These are phyloP conservation scores for Poicephalus gulielmi DNA, from an alignment of 2,113 vertebrate species.

Conservation along the genomic window DNA sequence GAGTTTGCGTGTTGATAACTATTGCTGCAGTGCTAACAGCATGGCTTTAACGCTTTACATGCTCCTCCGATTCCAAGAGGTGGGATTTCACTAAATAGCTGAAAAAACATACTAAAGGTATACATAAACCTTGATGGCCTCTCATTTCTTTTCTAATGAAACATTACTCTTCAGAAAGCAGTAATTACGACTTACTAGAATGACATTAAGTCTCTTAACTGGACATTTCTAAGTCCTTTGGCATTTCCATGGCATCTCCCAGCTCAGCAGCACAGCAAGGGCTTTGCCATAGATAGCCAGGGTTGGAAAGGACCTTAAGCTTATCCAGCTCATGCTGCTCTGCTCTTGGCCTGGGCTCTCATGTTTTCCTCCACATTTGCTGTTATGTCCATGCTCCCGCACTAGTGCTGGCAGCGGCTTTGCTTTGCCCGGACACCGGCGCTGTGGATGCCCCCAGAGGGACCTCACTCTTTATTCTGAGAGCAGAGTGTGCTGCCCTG, in stretches of 20 bases:
- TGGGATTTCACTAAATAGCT: neutral
- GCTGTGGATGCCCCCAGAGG: neutral
- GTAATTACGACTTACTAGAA: neutral
- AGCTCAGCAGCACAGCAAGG: neutral
- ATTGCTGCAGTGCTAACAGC: neutral
- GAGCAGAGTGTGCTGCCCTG: neutral
- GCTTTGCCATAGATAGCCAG: neutral
- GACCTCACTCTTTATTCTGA: neutral
- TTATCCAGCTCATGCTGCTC: neutral
- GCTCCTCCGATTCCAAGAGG: neutral
- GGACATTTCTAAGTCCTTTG: neutral
- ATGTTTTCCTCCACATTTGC: neutral
- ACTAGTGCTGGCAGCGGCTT: neutral
- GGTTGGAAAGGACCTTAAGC: neutral
- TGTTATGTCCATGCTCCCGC: neutral
- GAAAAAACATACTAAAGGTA: neutral
- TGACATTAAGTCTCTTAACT: neutral
- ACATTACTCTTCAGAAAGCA: neutral
- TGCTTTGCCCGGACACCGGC: neutral
- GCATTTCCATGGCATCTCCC: neutral
- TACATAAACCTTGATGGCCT: neutral
- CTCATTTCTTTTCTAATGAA: neutral
- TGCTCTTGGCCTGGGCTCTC: neutral
- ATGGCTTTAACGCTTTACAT: neutral
- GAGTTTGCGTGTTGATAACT: neutral